phyloP scores from a whole-genome alignment of 2,888 invertebrate genomes.

The Acleris emargana region DNA sequence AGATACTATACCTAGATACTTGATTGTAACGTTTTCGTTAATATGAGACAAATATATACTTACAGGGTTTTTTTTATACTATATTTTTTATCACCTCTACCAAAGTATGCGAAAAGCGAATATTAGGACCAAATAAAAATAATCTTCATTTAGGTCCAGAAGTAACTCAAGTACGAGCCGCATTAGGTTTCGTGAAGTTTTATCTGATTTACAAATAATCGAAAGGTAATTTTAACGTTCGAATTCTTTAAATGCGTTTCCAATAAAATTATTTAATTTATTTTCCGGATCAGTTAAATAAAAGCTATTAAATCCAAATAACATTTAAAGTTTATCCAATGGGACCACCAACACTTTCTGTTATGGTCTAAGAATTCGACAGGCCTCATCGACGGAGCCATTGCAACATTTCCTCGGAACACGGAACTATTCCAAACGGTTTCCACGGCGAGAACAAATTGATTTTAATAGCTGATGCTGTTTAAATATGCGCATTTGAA shows the following conservation, averaged over 20 bases:
- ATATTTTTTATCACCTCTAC: too few relatives aligned
- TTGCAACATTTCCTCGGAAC: slow-evolving; percentile 40
- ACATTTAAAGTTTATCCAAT: slow-evolving; percentile 26
- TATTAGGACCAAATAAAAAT: background rate
- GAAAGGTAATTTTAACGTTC: slow-evolving; percentile 2
- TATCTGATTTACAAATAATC: slow-evolving; percentile 11
- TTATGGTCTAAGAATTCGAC: slow-evolving; percentile 29
- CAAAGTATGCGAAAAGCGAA: too few relatives aligned
- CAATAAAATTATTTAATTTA: slow-evolving; percentile 21
- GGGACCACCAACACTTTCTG: slow-evolving; percentile 33
- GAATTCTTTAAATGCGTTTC: slow-evolving; percentile 17
- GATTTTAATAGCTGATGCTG: slow-evolving; percentile 52
- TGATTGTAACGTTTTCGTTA: too few relatives aligned
- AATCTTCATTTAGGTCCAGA: background rate
- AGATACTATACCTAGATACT: too few relatives aligned
- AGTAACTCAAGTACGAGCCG: background rate
- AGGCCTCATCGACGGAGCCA: slow-evolving; percentile 23
- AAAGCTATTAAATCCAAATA: slow-evolving; percentile 28
- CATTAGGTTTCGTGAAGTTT: slow-evolving; percentile 15
- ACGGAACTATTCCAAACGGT: slow-evolving; percentile 47
- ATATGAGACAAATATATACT: too few relatives aligned
- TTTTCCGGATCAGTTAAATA: slow-evolving; percentile 15
- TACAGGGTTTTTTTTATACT: too few relatives aligned
- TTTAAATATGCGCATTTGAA: slow-evolving; percentile 66
- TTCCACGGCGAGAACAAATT: slow-evolving; percentile 61